Evolutionary conservation across 2,888 invertebrate genomes (phyloP), one percentile per base, ranked within the genome.

Genomic region (Eudasyphora cyanicolor): DNA sequence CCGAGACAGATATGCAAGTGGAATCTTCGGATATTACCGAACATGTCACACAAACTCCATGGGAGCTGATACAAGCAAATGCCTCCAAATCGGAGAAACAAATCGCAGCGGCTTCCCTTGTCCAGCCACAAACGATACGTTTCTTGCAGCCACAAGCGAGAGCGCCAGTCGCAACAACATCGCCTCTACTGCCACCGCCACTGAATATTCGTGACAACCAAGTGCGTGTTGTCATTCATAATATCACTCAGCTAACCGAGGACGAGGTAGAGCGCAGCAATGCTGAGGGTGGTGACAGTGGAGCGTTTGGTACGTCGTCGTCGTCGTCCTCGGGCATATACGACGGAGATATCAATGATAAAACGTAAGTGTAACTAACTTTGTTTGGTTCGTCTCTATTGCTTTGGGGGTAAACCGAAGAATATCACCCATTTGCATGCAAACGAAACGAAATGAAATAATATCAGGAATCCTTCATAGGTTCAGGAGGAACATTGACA

Each of bases 141-240:
- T 0, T 87, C 62, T 82, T 87, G 71, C 82, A 87, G 85, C 86
- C 86, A 81, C 86, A 86, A 64, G 62, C 62, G 32, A 64, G 71
- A 8, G 60, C 57, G n/a, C 29, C 76, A n/a, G 17, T 49, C 7
- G 21, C 74, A 0, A 73, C 71, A 49, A 51, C 73, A 3, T 21
- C 54, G 32, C 54, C 64, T 2, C 51, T 32, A 32, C 69, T 78
- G 17, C 64, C 82, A 45, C 86, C 85, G 2, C 87, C 86, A 8
- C 85, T 89, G 21, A 82, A 88, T 32, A 87, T 89, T 49, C 87
- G 87, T 76, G 89, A 91, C 81, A 92, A 93, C 85, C 94, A 94
- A 0, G 95, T 95, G 6, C 93, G 94, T 88, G 95, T 95, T 77
- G 93, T 94, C 87, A 95, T 95, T 86, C 95, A 95, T 88, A 95